Conservation (phyloP, 2,797 vertebrate species). For the Hyperoplus lanceolatus region DNA sequence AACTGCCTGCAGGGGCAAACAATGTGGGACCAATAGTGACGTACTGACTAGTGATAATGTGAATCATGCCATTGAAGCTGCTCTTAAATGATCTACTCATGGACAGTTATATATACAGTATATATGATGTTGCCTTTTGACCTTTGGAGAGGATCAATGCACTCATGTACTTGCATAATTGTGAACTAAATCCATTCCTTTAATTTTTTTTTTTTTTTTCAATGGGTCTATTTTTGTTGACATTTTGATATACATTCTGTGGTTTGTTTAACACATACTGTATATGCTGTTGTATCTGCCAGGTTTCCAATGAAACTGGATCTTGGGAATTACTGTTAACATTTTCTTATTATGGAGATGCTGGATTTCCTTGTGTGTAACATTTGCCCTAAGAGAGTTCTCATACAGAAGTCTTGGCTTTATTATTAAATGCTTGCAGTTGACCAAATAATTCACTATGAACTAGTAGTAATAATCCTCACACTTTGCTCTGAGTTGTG, state of each 20-base stretch:
- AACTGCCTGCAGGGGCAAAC: constrained; percentile 88
- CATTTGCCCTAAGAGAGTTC: not conserved
- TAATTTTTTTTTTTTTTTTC: not conserved
- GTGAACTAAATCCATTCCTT: not conserved
- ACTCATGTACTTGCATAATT: not conserved
- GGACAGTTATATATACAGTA: not conserved
- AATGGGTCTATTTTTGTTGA: not conserved
- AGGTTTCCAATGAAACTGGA: not conserved
- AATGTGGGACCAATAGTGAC: not conserved
- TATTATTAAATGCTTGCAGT: not conserved
- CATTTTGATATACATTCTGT: not conserved
- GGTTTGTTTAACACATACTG: not conserved
- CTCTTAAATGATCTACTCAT: not conserved
- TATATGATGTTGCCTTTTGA: no score
- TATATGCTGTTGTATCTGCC: not conserved
- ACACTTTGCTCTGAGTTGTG: not conserved
- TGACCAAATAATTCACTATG: not conserved
- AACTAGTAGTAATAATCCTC: not conserved
- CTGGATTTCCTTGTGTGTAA: not conserved
- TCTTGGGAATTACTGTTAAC: not conserved
- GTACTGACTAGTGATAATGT: not conserved
- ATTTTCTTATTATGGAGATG: not conserved
- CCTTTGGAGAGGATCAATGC: not conserved
- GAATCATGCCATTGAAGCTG: not conserved
- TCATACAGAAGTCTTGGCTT: not conserved